A percentile compares a stretch with the other conserved stretches of the same genome.
Evolutionary conservation across 2,888 invertebrate species (phyloP).

Genomic region (Acrobasis repandana): DNA sequence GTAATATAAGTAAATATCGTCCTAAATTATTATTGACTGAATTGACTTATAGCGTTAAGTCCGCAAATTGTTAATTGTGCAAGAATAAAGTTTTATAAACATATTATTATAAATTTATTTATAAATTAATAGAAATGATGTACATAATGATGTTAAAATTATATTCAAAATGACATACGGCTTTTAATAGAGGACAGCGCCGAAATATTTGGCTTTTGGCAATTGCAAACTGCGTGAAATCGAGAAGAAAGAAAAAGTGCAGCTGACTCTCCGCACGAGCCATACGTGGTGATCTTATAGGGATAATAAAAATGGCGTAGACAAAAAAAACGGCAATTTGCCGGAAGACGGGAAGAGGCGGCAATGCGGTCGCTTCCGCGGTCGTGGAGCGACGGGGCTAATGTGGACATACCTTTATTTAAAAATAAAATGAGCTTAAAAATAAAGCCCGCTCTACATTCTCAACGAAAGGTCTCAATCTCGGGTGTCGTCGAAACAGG

Average conservation of each 20-base stretch:
- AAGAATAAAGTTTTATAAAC: too few species aligned
- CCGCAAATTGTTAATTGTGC: too few species aligned
- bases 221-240: constrained; percentile 37
- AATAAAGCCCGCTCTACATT: too few species aligned
- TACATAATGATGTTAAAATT: background rate
- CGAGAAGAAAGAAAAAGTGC: constrained; percentile 59
- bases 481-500: too few species aligned
- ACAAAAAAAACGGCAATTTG: constrained; percentile 65
- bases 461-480: too few species aligned
- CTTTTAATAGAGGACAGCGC: constrained; percentile 26
- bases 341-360: constrained; percentile 77
- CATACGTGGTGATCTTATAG: constrained; percentile 54
- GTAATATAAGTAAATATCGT: too few species aligned
- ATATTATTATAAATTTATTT: too few species aligned
- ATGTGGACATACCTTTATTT: constrained; percentile 47
- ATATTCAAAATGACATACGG: background rate
- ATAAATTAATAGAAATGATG: too few species aligned
- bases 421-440: too few species aligned
- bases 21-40: too few species aligned
- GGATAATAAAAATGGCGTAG: constrained; percentile 50
- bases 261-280: constrained; percentile 73
- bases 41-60: too few species aligned
- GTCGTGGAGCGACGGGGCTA: constrained; percentile 43
- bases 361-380: constrained; percentile 78
- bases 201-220: too few species aligned